Base-by-base conservation (phyloP, 2,888 invertebrate species). In the Tachystola acroxantha region DNA sequence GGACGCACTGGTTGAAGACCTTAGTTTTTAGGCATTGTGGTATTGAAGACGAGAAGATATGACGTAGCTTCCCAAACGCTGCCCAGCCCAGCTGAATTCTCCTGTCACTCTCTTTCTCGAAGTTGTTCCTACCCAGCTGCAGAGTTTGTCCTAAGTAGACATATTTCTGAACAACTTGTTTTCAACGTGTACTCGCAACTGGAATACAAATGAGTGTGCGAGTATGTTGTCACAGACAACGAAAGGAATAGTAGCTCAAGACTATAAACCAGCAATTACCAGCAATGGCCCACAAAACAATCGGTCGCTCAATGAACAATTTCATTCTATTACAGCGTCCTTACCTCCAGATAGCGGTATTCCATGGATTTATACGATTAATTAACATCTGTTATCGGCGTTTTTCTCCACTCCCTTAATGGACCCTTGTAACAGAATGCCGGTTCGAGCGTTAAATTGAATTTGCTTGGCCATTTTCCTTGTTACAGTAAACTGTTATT, bases 341-440 rank as follows among this genome's bases (percentile, higher is more conserved):
- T 50, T 45, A 49, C 47, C 40, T 40, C 42, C 41, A 53, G 46
- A 52, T 50, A 50, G 43, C 49, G 45, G 46, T 38, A 43, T 38
- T 45, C 51, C 53, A 65, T 70, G 65, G 73, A 77, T 76, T 77
- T 73, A 77, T 69, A 72, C 70, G 65, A 73, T 77, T 78, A 80
- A 80, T 79, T 78, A 81, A 77, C 77, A 76, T 70, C 77, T 78
- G 75, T 75, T 78, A 71, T 74, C 70, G 78, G 65, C 73, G 73
- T 75, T 76, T 75, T 75, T 76, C 75, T 73, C 64, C 62, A 61
- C 62, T 64, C 61, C 61, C 64, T 65, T 78, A 76, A 75, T 78
- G 66, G 77, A 67, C 59, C 67, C 54, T 60, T 62, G 62, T 64
- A 53, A 46, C 64, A 56, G 53, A 51, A 56, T 51, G 60, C 47